Evolutionary conservation across 2,888 invertebrate species (phyloP), one percentile per base, ranked within the genome.

Genomic region (Poecilobothrus nobilitatus): DNA sequence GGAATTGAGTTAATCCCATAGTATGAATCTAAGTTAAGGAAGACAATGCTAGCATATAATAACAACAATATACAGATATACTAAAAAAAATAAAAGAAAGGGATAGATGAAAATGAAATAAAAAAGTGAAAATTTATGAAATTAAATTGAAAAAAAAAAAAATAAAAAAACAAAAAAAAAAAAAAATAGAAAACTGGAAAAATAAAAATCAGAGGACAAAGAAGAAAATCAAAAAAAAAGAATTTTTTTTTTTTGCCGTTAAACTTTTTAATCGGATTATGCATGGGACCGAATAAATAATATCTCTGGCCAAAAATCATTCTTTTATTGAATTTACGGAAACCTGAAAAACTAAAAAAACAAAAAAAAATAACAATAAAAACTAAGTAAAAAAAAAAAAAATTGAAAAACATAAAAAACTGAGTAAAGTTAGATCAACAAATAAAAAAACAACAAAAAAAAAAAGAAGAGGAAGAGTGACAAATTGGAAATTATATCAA

Each of bases 221-320:
- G 4, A 4, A 15, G 53, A 53, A 53, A 53, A 53, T n/a, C 53
- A 15, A 6, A 53, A 27, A 53, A 53, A 53, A 15, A n/a, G n/a
- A n/a, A n/a, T n/a, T n/a, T n/a, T n/a, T 15, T 53, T 53, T 53
- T 53, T 53, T 18, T 53, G 15, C 53, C 6, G 53, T 53, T 53
- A 53, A 53, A 53, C 53, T 53, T 53, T 37, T 53, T 53, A 53
- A 53, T 53, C 53, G 53, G 53, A 53, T 53, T 53, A 15, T 53
- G n/a, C 2, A 53, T 18, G 53, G 53, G 53, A 53, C 27, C 53
- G 53, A 53, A 18, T 53, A 53, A 53, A 53, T 53, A 53, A 53
- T 53, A 18, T 53, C 53, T 12, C 15, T 53, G 18, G 6, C 53
- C 1, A 27, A 27, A 27, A 27, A 2, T 27, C 27, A 27, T 27